Evolutionary conservation across 2,113 vertebrate species (phyloP).

Genomic region (Hippocampus barbouri): DNA sequence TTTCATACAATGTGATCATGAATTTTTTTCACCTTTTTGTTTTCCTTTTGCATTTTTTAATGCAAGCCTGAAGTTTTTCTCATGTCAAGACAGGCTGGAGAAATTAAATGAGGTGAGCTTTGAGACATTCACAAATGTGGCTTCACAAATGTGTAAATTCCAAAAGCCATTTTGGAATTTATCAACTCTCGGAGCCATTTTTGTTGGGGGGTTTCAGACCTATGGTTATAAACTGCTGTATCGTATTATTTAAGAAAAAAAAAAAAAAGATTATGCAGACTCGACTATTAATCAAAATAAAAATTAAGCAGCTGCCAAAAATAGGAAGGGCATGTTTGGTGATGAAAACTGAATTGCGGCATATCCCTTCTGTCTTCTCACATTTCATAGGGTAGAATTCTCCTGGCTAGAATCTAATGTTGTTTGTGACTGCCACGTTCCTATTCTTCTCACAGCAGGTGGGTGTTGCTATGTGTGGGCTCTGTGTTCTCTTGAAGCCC

Average conservation of each 20-base stretch:
- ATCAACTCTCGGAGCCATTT: not conserved
- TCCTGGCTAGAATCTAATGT: constrained; percentile 20
- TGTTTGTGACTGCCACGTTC: constrained; percentile 27
- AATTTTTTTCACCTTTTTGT: not conserved
- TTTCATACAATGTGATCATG: constrained; percentile 31
- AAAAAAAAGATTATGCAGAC: not conserved
- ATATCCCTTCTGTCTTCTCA: constrained; percentile 17
- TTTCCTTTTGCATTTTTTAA: not conserved
- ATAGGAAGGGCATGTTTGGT: constrained; percentile 10
- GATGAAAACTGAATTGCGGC: not conserved
- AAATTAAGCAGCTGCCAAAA: constrained; percentile 7
- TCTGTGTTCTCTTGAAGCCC: constrained; percentile 62
- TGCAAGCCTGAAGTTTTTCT: not conserved
- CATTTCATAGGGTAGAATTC: constrained; percentile 21
- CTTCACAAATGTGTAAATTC: too few relatives aligned
- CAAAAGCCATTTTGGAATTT: not conserved
- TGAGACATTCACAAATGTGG: constrained; percentile 9
- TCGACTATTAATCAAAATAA: constrained; percentile 4
- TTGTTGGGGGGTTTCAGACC: not conserved
- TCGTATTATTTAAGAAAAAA: not conserved
- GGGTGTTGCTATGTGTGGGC: constrained; percentile 64
- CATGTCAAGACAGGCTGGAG: not conserved
- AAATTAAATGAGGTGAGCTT: not conserved
- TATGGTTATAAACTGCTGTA: not conserved
- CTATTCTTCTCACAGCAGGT: constrained; percentile 62